Percentiles rank a stretch among this genome's conserved stretches.
These are phyloP conservation scores for Tribolium castaneum DNA, from an alignment of 1,140 invertebrate genomes.

Conservation along the genomic window DNA sequence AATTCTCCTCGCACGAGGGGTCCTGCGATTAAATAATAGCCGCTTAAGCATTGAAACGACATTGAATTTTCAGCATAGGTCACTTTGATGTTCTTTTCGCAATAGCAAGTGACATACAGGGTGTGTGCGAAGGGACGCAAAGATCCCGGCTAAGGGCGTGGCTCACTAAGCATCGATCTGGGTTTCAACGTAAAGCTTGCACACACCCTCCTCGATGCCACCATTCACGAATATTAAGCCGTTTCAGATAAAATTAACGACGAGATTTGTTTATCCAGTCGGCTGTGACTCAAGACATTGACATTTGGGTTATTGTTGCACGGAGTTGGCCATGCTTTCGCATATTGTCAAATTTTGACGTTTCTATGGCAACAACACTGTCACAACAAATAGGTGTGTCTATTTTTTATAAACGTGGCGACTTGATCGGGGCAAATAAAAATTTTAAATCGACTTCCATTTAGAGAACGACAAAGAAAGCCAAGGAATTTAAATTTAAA, in stretches of 20 bases:
- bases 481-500: neutral
- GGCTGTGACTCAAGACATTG: too few species aligned
- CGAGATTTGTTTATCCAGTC: slow-evolving; percentile 1
- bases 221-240: neutral
- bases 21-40: too few species aligned
- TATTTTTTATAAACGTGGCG: neutral
- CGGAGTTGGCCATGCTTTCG: too few species aligned
- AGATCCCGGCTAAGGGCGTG: slow-evolving; percentile 43
- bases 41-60: too few species aligned
- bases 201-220: neutral
- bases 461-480: neutral
- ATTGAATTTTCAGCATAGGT: neutral
- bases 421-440: neutral
- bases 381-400: neutral
- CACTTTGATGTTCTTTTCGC: neutral
- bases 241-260: too few species aligned
- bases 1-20: too few species aligned
- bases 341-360: too few species aligned
- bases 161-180: slow-evolving; percentile 41
- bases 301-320: too few species aligned
- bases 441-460: neutral
- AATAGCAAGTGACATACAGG: slow-evolving; percentile 16
- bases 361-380: neutral
- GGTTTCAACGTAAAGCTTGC: slow-evolving; percentile 24
- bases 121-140: slow-evolving; percentile 26